Evolutionary conservation across 2,797 vertebrate genomes (phyloP).

Genomic region (Macroramphosus scolopax): DNA sequence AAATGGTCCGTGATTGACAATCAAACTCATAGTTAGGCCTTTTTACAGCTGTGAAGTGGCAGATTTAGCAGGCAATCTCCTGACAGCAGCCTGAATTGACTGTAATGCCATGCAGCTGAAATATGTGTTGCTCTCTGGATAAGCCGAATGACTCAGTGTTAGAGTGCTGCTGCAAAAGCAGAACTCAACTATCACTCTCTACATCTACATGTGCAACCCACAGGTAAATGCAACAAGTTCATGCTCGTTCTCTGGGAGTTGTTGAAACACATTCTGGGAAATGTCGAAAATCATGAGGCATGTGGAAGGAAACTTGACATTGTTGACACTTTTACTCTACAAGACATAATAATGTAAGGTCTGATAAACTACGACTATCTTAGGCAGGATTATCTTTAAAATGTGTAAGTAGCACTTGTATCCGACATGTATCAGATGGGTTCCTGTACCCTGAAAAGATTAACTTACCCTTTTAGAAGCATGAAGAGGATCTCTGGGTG

Average conservation of each 20-base stretch:
- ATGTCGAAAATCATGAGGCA: constrained; percentile 26
- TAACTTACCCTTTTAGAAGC: constrained; percentile 82
- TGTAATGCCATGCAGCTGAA: not conserved
- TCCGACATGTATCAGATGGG: not conserved
- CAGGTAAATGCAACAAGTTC: constrained; percentile 59
- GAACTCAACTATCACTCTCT: constrained; percentile 22
- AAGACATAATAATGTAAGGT: too few relatives aligned
- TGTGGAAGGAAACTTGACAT: not conserved
- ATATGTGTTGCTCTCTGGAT: constrained; percentile 7
- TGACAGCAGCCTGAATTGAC: not conserved
- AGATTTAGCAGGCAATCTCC: constrained; percentile 5
- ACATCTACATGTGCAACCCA: constrained; percentile 35
- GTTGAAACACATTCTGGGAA: constrained; percentile 56
- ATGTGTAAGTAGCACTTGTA: too few relatives aligned
- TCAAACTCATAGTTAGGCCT: too few relatives aligned
- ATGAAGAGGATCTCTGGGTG: constrained; percentile 84
- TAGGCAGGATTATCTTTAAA: too few relatives aligned
- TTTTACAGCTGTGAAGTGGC: constrained; percentile 2
- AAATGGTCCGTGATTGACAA: too few relatives aligned
- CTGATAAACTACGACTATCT: too few relatives aligned
- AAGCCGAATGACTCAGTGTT: constrained; percentile 21
- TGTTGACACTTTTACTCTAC: too few relatives aligned
- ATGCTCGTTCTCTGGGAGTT: constrained; percentile 50
- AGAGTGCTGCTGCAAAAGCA: constrained; percentile 41
- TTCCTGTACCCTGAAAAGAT: constrained; percentile 24